A percentile compares a stretch with the other conserved stretches of the same genome.
phyloP scores from a whole-genome alignment of 2,113 vertebrate species.

The Burhinus oedicnemus region DNA sequence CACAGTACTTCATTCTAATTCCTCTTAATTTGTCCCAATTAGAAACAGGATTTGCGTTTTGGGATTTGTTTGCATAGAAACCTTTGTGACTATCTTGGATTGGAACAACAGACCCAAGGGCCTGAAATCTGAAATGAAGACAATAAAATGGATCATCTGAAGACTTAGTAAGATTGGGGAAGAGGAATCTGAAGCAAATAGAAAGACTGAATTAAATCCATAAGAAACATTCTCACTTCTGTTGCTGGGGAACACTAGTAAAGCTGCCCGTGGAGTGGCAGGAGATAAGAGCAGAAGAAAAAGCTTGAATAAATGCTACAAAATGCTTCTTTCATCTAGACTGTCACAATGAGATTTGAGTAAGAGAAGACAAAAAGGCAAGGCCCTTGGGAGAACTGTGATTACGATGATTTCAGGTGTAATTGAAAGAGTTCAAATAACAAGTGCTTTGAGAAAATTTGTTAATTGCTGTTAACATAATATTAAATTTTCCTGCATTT shows the following conservation, averaged over 20 bases:
- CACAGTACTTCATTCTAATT: not conserved
- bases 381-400: not conserved
- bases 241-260: not conserved
- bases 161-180: not conserved
- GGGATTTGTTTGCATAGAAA: not conserved
- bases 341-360: not conserved
- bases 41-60: not conserved
- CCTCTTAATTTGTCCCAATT: not conserved
- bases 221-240: not conserved
- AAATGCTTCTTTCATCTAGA: not conserved
- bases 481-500: not conserved
- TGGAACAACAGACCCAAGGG: not conserved
- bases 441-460: not conserved
- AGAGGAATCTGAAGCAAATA: not conserved
- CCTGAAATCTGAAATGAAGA: not conserved
- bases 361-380: not conserved
- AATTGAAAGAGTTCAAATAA: not conserved
- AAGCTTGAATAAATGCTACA: not conserved
- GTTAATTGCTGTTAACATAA: not conserved
- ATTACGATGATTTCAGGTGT: not conserved
- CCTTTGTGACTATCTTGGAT: not conserved
- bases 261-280: not conserved
- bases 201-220: not conserved
- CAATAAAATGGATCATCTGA: not conserved
- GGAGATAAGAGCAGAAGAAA: not conserved